These are phyloP conservation scores for Propsilocerus akamusi DNA, from an alignment of 1,140 invertebrate species.

Conservation along the genomic window DNA sequence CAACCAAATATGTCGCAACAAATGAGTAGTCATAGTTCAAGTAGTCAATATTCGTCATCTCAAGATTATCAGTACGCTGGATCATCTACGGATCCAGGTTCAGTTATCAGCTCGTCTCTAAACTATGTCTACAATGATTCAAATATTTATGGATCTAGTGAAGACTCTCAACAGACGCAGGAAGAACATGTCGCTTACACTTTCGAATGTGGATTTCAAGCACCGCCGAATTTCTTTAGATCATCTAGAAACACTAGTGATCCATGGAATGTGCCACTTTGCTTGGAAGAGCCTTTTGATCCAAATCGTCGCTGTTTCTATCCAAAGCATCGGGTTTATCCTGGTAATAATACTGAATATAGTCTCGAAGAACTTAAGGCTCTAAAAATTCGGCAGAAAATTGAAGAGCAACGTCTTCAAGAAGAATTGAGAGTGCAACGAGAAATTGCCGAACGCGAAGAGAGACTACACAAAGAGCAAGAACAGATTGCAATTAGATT, in stretches of 20 bases:
- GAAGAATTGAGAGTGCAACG: not conserved
- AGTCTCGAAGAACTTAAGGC: constrained; percentile 20
- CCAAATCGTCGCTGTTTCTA: constrained; percentile 18
- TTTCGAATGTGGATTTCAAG: constrained; percentile 4
- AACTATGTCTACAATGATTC: constrained; percentile 10
- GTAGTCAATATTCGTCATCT: not conserved
- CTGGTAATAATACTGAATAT: constrained; percentile 15
- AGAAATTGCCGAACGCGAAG: not conserved
- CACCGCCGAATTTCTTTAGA: constrained; percentile 18
- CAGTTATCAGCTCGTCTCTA: constrained; percentile 7
- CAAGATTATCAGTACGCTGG: not conserved
- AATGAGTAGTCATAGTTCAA: not conserved
- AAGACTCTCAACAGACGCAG: not conserved
- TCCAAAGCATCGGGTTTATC: constrained; percentile 19
- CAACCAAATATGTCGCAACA: not conserved
- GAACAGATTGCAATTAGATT: not conserved
- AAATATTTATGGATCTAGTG: not conserved
- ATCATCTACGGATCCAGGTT: not conserved
- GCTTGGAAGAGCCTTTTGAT: constrained; percentile 21
- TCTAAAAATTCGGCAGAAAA: constrained; percentile 10
- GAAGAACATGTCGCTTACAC: not conserved
- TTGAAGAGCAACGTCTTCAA: constrained; percentile 8
- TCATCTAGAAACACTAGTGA: constrained; percentile 21
- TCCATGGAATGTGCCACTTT: constrained; percentile 21
- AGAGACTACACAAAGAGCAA: not conserved